Evolutionary conservation across 2,797 vertebrate species (phyloP).

Genomic region (Chloroceryle amazona): DNA sequence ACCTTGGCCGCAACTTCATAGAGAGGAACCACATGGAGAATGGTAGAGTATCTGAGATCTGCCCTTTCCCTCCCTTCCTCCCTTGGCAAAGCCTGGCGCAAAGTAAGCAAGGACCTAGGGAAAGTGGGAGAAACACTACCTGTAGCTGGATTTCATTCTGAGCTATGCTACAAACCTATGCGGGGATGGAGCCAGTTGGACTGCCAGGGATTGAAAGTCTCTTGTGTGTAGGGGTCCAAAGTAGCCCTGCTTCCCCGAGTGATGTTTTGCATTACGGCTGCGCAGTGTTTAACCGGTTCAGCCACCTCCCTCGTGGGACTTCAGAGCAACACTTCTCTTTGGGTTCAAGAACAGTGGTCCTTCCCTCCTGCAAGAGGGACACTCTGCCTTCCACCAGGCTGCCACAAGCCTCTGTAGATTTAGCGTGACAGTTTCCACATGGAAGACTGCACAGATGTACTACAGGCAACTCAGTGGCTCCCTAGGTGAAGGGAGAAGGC

Average conservation of each 20-base stretch:
- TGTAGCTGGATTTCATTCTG: neutral
- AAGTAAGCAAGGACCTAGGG: neutral
- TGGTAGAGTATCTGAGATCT: conserved; percentile 31
- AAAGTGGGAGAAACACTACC: neutral
- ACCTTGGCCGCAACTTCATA: conserved; percentile 82
- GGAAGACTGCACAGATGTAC: neutral
- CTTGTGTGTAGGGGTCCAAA: accelerated
- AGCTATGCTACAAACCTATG: neutral
- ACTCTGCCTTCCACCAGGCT: neutral
- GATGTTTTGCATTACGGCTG: accelerated
- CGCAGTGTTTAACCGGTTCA: accelerated
- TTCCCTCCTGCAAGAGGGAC: neutral
- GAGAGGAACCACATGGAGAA: conserved; percentile 85
- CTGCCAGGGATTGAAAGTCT: neutral
- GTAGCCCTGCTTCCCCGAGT: too few relatives aligned
- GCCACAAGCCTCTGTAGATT: neutral
- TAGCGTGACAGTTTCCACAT: neutral
- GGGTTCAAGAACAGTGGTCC: neutral
- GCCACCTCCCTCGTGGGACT: neutral
- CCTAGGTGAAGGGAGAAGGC: neutral
- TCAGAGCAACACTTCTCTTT: neutral
- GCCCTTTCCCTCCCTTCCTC: neutral
- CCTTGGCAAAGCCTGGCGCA: neutral
- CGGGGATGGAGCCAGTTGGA: neutral
- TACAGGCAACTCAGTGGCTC: neutral